Evolutionary conservation across 37 sponge, comb jelly and placozoan species (phyloP), one percentile per base, ranked within the genome.

Genomic region (Bolinopsis microptera): DNA sequence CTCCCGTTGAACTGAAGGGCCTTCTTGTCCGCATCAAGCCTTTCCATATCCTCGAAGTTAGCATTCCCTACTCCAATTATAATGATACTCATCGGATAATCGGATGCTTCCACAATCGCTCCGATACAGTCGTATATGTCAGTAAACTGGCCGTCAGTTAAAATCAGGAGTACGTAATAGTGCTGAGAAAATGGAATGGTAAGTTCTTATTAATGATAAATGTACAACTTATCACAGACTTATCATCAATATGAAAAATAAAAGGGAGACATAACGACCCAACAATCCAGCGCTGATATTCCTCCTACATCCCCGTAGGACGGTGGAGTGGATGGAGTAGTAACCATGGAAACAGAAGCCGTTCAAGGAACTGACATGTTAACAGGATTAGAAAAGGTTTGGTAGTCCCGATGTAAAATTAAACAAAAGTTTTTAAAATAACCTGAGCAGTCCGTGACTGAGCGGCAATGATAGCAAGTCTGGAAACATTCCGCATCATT

Each of bases 1-100:
- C 90, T 86, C 0, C 90, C 90, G 31, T 86, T 86, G 61, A 41
- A 41, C 26, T 86, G 90, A 0, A 69, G 26, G 96, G 38, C 68
- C 39, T 76, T 31, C 0, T 97, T 95, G 92, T 97, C 97, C 33
- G 94, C 74, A 76, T 97, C 97, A 37, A 97, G 94, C 32, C 92
- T 92, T 23, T 95, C 69, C 96, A 97, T 97, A 76, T 76, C 93
- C 3, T 61, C 27, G 90, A 96, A 97, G 94, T 95, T 69, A 18
- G 96, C 96, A 32, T 93, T 32, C 26, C 97, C 97, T 69, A 97
- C 97, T 22, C 97, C 97, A 0, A 97, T 95, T 23, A 97, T 97
- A 92, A 97, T 96, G 86, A 97, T 94, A 38, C 96, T 95, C 95
- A 97, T 95, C 48, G 97, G 97, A 0, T 96, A 95, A 0, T 82